Conservation (phyloP, 2,113 vertebrate species). For the Trachemys scripta region DNA sequence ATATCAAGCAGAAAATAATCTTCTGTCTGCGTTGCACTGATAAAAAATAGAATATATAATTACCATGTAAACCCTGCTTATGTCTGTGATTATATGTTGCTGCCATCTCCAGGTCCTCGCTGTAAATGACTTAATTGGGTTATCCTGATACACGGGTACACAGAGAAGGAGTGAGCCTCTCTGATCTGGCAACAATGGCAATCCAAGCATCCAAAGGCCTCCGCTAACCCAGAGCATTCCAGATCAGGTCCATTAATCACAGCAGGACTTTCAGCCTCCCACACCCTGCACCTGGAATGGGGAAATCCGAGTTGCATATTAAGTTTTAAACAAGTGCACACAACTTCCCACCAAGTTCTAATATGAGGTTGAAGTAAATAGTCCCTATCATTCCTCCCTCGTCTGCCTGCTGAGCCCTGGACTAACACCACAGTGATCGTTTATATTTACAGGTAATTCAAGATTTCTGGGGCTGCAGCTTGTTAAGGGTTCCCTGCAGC, state of each 20-base stretch:
- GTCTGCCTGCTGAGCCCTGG: not conserved
- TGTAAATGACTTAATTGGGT: conserved; percentile 79
- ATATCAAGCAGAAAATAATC: conserved; percentile 85
- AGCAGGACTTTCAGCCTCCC: accelerated
- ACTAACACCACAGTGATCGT: not conserved
- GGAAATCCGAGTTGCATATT: accelerated
- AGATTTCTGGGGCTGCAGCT: not conserved
- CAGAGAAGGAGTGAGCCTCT: accelerated
- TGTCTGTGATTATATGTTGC: conserved; percentile 84
- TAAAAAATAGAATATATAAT: conserved; percentile 79
- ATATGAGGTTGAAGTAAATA: not conserved
- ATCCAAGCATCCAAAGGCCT: not conserved
- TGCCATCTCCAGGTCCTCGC: conserved; percentile 81
- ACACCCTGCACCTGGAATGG: accelerated
- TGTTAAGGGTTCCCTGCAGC: not conserved
- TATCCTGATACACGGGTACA: conserved; percentile 15
- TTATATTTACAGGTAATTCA: not conserved
- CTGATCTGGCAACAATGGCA: accelerated
- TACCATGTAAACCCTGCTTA: conserved; percentile 77
- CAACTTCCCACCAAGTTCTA: not conserved
- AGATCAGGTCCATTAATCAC: accelerated
- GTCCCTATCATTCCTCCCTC: accelerated
- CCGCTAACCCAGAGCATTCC: accelerated
- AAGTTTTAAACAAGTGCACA: not conserved
- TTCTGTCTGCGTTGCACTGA: conserved; percentile 77